Evolutionary conservation across 1,140 invertebrate species (phyloP).

Genomic region (Ips nitidus): DNA sequence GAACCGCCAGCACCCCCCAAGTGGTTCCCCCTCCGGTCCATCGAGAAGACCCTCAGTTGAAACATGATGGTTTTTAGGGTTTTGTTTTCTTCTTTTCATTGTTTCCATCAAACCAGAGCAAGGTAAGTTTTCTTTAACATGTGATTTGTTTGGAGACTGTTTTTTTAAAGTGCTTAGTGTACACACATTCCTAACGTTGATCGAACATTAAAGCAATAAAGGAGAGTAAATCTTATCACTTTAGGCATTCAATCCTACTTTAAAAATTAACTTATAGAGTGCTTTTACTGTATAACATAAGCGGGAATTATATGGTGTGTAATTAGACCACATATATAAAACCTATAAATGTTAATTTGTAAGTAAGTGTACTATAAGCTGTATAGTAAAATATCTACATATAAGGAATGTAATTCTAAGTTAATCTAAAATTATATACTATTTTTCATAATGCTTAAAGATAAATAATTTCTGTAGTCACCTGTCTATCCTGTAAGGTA

Average conservation of each 20-base stretch:
- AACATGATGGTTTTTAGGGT: slow-evolving; percentile 23
- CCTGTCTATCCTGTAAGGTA: background rate
- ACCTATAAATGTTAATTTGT: background rate
- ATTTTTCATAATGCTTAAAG: slow-evolving; percentile 25
- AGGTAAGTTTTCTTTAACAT: too few relatives aligned
- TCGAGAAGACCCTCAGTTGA: slow-evolving; percentile 56
- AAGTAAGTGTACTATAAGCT: slow-evolving; percentile 4
- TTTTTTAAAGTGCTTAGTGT: too few relatives aligned
- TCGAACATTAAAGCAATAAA: too few relatives aligned
- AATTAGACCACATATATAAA: background rate
- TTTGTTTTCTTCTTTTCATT: background rate
- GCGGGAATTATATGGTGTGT: too few relatives aligned
- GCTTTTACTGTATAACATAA: too few relatives aligned
- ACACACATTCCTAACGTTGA: too few relatives aligned
- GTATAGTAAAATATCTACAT: slow-evolving; percentile 11
- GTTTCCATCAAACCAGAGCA: too few relatives aligned
- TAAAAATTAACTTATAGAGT: too few relatives aligned
- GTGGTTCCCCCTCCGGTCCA: slow-evolving; percentile 79
- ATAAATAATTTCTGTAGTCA: background rate
- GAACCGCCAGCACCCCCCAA: slow-evolving; percentile 71
- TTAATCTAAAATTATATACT: slow-evolving; percentile 17
- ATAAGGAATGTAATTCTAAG: slow-evolving; percentile 14
- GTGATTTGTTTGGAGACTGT: too few relatives aligned
- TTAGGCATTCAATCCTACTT: too few relatives aligned
- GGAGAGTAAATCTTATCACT: too few relatives aligned